Percentiles rank a stretch among this genome's conserved stretches.
phyloP scores from a whole-genome alignment of 2,888 invertebrate genomes.

The Bombylius discolor region DNA sequence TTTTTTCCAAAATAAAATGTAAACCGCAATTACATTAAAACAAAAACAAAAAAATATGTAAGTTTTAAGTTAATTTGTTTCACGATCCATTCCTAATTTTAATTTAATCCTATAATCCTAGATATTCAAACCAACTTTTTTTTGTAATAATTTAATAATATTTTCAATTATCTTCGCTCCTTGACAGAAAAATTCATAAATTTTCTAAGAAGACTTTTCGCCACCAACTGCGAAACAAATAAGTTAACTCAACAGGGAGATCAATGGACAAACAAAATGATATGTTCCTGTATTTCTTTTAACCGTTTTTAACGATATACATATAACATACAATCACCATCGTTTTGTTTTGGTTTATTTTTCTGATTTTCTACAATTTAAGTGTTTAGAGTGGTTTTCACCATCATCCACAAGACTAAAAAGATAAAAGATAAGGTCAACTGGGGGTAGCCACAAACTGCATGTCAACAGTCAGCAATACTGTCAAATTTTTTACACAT shows the following conservation, averaged over 20 bases:
- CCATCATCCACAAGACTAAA: neutral
- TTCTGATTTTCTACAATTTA: neutral
- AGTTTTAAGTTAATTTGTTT: too few species aligned
- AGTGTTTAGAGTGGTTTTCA: too few species aligned
- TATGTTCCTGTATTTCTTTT: neutral
- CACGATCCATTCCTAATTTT: too few species aligned
- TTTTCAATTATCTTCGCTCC: neutral
- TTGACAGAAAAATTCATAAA: neutral
- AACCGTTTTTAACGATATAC: too few species aligned
- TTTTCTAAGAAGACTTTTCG: neutral
- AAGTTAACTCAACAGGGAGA: conserved; percentile 1
- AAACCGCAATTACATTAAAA: too few species aligned
- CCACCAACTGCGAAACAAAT: conserved; percentile 8
- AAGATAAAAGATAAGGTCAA: conserved; percentile 5
- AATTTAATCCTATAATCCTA: too few species aligned
- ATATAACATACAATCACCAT: too few species aligned
- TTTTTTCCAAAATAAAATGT: too few species aligned
- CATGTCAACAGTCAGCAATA: neutral
- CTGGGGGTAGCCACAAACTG: conserved; percentile 5
- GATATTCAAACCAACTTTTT: too few species aligned
- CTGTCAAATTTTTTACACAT: neutral
- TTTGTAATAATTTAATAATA: neutral
- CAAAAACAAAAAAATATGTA: too few species aligned
- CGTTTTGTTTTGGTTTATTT: too few species aligned
- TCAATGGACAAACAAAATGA: neutral